A percentile compares a stretch with the other conserved stretches of the same genome.
phyloP scores from a whole-genome alignment of 2,797 vertebrate species.

The Discoglossus pictus region DNA sequence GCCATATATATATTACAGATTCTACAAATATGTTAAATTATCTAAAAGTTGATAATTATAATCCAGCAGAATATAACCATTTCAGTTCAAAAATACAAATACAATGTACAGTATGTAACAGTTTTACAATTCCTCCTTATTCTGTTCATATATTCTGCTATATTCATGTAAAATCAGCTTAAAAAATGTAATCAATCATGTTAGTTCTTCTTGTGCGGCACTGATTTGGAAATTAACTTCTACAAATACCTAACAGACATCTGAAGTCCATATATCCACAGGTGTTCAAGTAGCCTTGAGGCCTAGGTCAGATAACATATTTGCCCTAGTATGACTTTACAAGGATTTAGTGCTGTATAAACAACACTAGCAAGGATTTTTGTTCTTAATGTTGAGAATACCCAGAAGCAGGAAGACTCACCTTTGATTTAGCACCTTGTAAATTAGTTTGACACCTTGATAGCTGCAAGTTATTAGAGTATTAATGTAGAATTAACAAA shows the following conservation, averaged over 20 bases:
- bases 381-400: slow-evolving; percentile 68
- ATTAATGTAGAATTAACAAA: slow-evolving; percentile 30
- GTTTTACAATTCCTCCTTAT: no score
- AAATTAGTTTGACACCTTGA: slow-evolving; percentile 45
- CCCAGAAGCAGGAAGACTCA: slow-evolving; percentile 66
- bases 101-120: no score
- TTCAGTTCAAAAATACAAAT: no score
- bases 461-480: slow-evolving; percentile 26
- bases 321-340: slow-evolving; percentile 70
- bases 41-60: no score
- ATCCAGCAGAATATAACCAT: no score
- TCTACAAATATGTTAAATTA: no score
- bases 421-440: slow-evolving; percentile 59
- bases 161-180: no score
- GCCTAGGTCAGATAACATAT: slow-evolving; percentile 69
- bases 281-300: slow-evolving; percentile 75
- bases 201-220: slow-evolving; percentile 61
- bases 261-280: slow-evolving; percentile 77
- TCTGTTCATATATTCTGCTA: no score
- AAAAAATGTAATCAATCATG: slow-evolving; percentile 37
- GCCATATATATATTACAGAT: no score
- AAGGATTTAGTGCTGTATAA: slow-evolving; percentile 74
- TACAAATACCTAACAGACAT: slow-evolving; percentile 65
- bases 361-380: slow-evolving; percentile 66
- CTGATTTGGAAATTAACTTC: slow-evolving; percentile 70